Evolutionary conservation across 2,888 invertebrate species (phyloP).

Genomic region (Malacosoma neustria): DNA sequence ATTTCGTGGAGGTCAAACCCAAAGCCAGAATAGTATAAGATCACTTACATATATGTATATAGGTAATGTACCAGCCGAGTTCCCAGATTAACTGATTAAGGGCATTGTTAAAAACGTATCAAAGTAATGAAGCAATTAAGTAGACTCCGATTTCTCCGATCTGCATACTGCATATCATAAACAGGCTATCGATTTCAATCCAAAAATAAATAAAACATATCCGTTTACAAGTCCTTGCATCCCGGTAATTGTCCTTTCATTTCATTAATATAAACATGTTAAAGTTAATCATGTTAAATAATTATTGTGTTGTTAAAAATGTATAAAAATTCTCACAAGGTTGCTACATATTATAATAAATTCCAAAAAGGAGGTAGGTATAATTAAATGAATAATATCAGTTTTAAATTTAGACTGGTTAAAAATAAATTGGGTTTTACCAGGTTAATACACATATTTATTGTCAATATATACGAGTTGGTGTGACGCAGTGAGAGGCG

Average conservation of each 20-base stretch:
- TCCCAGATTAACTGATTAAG: too few relatives aligned
- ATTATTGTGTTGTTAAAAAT: too few relatives aligned
- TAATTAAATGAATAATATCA: background rate
- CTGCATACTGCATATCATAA: too few relatives aligned
- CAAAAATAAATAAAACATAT: background rate
- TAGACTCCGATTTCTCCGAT: too few relatives aligned
- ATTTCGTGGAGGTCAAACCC: too few relatives aligned
- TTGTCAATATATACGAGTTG: conserved; percentile 15
- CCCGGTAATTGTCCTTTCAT: background rate
- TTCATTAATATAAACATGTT: background rate
- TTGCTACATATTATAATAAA: background rate
- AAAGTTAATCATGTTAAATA: background rate
- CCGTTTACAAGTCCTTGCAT: background rate
- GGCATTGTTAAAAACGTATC: too few relatives aligned
- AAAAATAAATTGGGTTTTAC: background rate
- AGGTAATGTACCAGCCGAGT: too few relatives aligned
- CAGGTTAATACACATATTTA: background rate
- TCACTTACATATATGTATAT: too few relatives aligned
- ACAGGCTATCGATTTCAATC: too few relatives aligned
- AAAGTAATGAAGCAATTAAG: too few relatives aligned
- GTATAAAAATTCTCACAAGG: background rate
- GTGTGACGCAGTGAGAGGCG: conserved; percentile 32
- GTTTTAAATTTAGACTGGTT: background rate
- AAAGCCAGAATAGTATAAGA: too few relatives aligned
- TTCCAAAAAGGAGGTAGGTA: background rate